phyloP scores from a whole-genome alignment of 2,888 invertebrate species.

The Mythimna loreyi region DNA sequence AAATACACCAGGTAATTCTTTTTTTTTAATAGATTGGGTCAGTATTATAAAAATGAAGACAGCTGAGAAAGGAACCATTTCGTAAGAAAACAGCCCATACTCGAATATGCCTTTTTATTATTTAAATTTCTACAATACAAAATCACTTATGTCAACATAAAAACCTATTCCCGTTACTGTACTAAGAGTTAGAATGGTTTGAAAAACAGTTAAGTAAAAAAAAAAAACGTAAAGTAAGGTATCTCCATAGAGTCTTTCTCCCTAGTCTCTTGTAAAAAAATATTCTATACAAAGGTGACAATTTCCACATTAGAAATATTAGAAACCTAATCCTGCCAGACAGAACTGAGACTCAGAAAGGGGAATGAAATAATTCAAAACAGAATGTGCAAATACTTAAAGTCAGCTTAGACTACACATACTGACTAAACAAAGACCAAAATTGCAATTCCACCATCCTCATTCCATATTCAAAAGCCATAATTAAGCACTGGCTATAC shows the following conservation, averaged over 20 bases:
- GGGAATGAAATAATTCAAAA: not conserved
- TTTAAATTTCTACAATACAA: too few relatives aligned
- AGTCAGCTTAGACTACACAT: not conserved
- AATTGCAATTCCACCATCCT: constrained; percentile 1
- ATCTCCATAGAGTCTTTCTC: too few relatives aligned
- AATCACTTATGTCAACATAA: too few relatives aligned
- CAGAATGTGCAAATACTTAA: constrained; percentile 15
- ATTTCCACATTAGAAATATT: not conserved
- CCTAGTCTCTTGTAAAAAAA: not conserved
- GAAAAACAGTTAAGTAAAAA: too few relatives aligned
- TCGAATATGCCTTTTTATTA: too few relatives aligned
- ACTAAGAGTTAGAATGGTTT: not conserved
- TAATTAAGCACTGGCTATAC: constrained; percentile 28
- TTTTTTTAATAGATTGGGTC: too few relatives aligned
- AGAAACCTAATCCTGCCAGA: not conserved
- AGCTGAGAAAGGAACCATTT: too few relatives aligned
- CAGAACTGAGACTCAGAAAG: not conserved
- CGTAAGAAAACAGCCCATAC: too few relatives aligned
- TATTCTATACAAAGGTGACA: not conserved
- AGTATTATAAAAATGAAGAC: too few relatives aligned
- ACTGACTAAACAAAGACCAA: constrained; percentile 6
- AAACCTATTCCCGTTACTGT: not conserved
- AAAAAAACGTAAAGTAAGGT: too few relatives aligned
- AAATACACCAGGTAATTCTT: too few relatives aligned
- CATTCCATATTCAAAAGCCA: constrained; percentile 36